phyloP scores from a whole-genome alignment of 2,113 vertebrate species.

The Brachyhypopomus occidentalis region DNA sequence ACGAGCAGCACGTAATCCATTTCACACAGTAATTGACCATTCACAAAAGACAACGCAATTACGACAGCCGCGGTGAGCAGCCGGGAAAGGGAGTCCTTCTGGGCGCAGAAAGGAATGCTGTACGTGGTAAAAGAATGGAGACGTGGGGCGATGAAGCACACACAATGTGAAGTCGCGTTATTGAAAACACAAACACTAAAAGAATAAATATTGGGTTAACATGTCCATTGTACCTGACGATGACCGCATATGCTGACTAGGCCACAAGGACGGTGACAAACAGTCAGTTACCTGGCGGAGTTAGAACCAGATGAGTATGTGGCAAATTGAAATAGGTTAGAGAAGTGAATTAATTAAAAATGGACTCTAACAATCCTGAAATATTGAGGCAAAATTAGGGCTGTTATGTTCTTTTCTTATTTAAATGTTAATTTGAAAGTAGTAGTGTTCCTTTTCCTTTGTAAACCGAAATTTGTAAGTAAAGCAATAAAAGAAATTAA shows the following conservation, averaged over 20 bases:
- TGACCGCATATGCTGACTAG: too few species aligned
- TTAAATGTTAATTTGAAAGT: too few species aligned
- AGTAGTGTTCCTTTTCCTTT: too few species aligned
- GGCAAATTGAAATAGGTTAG: too few species aligned
- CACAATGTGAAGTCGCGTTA: not conserved
- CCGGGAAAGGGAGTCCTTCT: not conserved
- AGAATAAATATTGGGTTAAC: not conserved
- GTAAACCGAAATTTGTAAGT: too few species aligned
- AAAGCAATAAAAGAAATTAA: too few species aligned
- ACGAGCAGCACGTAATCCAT: slow-evolving; percentile 32
- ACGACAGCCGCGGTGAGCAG: not conserved
- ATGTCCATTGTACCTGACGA: not conserved
- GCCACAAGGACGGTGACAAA: not conserved
- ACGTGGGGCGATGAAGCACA: not conserved
- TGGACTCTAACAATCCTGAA: too few species aligned
- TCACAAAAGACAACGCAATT: slow-evolving; percentile 25
- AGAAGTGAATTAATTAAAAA: too few species aligned
- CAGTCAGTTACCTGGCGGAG: not conserved
- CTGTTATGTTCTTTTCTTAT: too few species aligned
- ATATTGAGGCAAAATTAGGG: too few species aligned
- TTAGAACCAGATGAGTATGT: not conserved
- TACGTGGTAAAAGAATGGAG: too few species aligned
- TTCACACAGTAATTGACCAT: slow-evolving; percentile 30
- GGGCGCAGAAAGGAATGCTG: not conserved
- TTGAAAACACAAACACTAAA: not conserved